Conservation (phyloP, 1,140 invertebrate species). For the Drosophila sucinea region DNA sequence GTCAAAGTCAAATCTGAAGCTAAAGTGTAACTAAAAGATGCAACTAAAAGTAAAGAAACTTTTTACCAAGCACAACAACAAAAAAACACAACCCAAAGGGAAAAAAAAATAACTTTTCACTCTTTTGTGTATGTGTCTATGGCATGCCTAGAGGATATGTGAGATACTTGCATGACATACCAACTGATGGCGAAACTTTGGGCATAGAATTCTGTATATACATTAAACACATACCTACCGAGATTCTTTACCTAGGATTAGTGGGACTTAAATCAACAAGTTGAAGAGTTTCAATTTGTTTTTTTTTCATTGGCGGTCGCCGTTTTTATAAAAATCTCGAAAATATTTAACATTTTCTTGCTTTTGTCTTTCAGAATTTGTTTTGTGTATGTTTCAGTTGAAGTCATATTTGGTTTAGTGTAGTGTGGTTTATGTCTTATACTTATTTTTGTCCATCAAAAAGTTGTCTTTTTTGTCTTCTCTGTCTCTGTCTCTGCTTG, state of each 20-base stretch:
- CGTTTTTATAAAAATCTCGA: no score
- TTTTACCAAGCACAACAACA: constrained; percentile 33
- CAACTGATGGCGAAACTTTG: constrained; percentile 4
- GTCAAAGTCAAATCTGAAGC: not conserved
- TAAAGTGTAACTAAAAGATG: constrained; percentile 30
- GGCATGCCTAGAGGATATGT: constrained; percentile 51
- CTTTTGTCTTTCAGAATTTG: no score
- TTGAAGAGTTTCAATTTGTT: not conserved
- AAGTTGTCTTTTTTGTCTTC: not conserved
- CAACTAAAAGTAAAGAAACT: constrained; percentile 45
- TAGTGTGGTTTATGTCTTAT: no score
- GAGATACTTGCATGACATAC: constrained; percentile 46
- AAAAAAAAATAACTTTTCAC: not conserved
- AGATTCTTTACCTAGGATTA: not conserved
- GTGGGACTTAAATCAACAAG: not conserved
- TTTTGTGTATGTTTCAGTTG: no score
- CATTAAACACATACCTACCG: not conserved
- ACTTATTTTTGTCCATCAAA: constrained; percentile 1
- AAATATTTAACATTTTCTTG: no score
- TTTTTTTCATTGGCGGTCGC: no score
- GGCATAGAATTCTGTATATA: not conserved
- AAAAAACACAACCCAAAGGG: constrained; percentile 13
- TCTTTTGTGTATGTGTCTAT: constrained; percentile 23
- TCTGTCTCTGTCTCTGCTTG: not conserved
- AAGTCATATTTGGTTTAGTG: no score